phyloP scores from a whole-genome alignment of 2,797 vertebrate species.

The Propithecus perrieri region DNA sequence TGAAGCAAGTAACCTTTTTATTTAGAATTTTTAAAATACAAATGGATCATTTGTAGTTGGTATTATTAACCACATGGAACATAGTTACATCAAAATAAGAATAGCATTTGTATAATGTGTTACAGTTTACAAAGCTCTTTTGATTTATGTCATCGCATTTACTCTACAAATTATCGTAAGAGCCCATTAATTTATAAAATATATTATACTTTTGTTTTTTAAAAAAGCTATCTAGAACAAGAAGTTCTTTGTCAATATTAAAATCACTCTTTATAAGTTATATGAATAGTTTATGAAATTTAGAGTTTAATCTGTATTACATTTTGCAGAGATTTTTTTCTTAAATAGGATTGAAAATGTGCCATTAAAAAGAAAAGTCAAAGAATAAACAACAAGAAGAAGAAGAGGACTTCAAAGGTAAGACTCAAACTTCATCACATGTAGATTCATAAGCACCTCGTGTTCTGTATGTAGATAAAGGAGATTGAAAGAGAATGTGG shows the following conservation, averaged over 20 bases:
- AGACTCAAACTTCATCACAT: not conserved
- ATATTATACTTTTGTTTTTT: not conserved
- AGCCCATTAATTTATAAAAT: slow-evolving; percentile 17
- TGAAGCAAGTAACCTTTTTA: slow-evolving; percentile 13
- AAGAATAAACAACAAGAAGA: not conserved
- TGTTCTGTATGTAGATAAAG: not conserved
- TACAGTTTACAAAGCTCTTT: slow-evolving; percentile 20
- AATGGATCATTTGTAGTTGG: not conserved
- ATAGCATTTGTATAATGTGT: not conserved
- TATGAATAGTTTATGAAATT: slow-evolving; percentile 1
- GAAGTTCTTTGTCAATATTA: slow-evolving; percentile 15
- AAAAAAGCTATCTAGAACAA: not conserved
- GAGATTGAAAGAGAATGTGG: not conserved
- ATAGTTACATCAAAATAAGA: slow-evolving; percentile 15
- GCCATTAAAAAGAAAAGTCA: not conserved
- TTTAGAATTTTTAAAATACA: slow-evolving; percentile 31
- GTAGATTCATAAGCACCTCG: not conserved
- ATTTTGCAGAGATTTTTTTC: slow-evolving; percentile 27
- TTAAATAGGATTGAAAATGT: slow-evolving; percentile 30
- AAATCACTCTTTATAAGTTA: not conserved
- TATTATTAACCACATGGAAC: not conserved
- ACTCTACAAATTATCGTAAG: not conserved
- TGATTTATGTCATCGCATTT: not conserved
- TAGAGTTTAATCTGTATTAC: not conserved
- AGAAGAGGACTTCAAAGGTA: not conserved